These are phyloP conservation scores for Aplysia californica DNA, from an alignment of 1,140 invertebrate species.

Conservation along the genomic window DNA sequence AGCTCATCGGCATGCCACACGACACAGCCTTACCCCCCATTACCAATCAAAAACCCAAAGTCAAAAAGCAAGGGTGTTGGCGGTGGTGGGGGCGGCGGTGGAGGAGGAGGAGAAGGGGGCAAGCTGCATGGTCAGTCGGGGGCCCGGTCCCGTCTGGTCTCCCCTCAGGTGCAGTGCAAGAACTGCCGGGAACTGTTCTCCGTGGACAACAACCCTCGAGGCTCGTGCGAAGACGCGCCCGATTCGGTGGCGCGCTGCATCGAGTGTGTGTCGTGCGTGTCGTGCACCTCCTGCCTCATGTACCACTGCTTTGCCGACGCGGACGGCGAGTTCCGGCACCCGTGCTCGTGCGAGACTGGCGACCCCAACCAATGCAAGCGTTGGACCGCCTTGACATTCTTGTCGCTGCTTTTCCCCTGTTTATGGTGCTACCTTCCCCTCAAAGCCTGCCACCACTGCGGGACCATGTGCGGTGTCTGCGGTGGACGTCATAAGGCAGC, in stretches of 20 bases:
- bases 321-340: slow-evolving; percentile 71
- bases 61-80: slow-evolving; percentile 7
- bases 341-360: slow-evolving; percentile 66
- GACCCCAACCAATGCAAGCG: slow-evolving; percentile 64
- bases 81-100: background rate
- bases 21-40: slow-evolving; percentile 47
- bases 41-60: slow-evolving; percentile 55
- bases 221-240: slow-evolving; percentile 89
- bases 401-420: slow-evolving; percentile 90
- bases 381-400: slow-evolving; percentile 87
- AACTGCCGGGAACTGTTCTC: slow-evolving; percentile 70
- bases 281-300: slow-evolving; percentile 83
- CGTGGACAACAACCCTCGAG: slow-evolving; percentile 83
- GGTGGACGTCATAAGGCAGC: slow-evolving; percentile 84
- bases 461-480: slow-evolving; percentile 80
- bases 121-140: background rate
- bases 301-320: slow-evolving; percentile 92
- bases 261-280: slow-evolving; percentile 85
- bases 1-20: slow-evolving; percentile 11
- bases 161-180: slow-evolving; percentile 62
- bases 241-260: slow-evolving; percentile 85
- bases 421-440: slow-evolving; percentile 93
- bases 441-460: slow-evolving; percentile 84
- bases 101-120: background rate
- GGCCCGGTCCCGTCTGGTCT: slow-evolving; percentile 32